These are phyloP conservation scores for Spodoptera picta DNA, from an alignment of 2,888 invertebrate genomes.

Conservation along the genomic window DNA sequence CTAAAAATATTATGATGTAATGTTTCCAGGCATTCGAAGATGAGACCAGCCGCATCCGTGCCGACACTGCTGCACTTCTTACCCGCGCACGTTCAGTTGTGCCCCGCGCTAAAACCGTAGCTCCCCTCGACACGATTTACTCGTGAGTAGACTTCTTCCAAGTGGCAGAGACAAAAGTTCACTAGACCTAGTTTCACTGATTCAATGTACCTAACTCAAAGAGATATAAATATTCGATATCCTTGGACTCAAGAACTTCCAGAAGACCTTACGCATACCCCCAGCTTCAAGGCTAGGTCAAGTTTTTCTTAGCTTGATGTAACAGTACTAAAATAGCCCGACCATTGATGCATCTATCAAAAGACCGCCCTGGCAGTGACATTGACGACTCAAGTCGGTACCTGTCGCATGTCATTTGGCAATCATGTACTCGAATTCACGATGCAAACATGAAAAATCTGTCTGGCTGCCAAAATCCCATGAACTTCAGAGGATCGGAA, in stretches of 20 bases:
- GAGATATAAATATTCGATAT: slow-evolving; percentile 21
- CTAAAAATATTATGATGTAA: slow-evolving; percentile 1
- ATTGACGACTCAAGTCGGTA: slow-evolving; percentile 71
- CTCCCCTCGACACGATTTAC: slow-evolving; percentile 86
- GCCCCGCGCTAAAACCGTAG: slow-evolving; percentile 90
- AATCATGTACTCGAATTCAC: slow-evolving; percentile 57
- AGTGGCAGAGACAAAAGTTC: no score
- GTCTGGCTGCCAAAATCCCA: slow-evolving; percentile 47
- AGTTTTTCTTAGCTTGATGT: slow-evolving; percentile 79
- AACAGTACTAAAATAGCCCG: slow-evolving; percentile 75
- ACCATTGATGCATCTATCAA: slow-evolving; percentile 81
- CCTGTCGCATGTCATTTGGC: slow-evolving; percentile 74
- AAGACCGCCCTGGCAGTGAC: slow-evolving; percentile 82
- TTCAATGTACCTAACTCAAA: not conserved
- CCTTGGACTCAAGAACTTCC: slow-evolving; percentile 55
- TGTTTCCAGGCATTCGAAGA: slow-evolving; percentile 93
- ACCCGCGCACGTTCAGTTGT: slow-evolving; percentile 93
- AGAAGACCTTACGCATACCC: slow-evolving; percentile 56
- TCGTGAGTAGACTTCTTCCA: slow-evolving; percentile 81
- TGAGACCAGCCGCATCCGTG: slow-evolving; percentile 94
- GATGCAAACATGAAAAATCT: slow-evolving; percentile 47
- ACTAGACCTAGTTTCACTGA: not conserved
- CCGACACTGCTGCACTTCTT: slow-evolving; percentile 92
- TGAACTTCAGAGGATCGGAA: slow-evolving; percentile 30
- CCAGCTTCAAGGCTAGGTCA: slow-evolving; percentile 70